Base-by-base conservation (phyloP, 2,888 invertebrate genomes). In the Teleiodes luculella region DNA sequence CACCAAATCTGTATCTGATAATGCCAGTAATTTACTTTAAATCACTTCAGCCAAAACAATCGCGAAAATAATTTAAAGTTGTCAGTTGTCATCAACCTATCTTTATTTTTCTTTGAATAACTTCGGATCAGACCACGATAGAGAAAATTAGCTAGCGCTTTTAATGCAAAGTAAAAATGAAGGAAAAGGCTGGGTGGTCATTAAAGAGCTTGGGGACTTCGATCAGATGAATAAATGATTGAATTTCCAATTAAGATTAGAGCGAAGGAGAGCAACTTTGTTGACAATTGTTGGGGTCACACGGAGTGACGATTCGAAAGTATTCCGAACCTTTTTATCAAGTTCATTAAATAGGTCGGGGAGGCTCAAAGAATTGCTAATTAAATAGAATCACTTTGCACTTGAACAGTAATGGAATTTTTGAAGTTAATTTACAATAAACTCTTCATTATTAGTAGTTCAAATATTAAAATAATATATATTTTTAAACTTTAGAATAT, bases 201-300 rank as follows among this genome's bases (percentile, higher is more conserved):
- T 86, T 84, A 80, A 76, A 76, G 73, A 76, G 70, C 76, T 72
- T 73, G 84, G 85, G 81, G 83, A 84, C 74, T 76, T 67, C 74
- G 78, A 80, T 83, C 77, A 78, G 79, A 83, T 86, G 82, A 86
- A 87, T 86, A 85, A 86, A 85, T 86, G 80, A 87, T 86, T 85
- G 83, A 86, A 86, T 87, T 86, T 84, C 83, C 81, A 85, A 86
- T 86, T 84, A 84, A 86, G 83, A 84, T 86, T 83, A 80, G 71
- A 77, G 71, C 63, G 70, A 71, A 73, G 64, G 71, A 66, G 68
- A 59, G 63, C 65, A 82, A 83, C 72, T 82, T 81, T 78, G 79
- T 80, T 81, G 81, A 81, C 80, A 78, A 82, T 83, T 70, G 77
- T 74, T 71, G 67, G 63, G 66, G 64, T 66, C 62, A 65, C 63